Evolutionary conservation across 2,113 vertebrate genomes (phyloP).

Genomic region (Phoxinus phoxinus): DNA sequence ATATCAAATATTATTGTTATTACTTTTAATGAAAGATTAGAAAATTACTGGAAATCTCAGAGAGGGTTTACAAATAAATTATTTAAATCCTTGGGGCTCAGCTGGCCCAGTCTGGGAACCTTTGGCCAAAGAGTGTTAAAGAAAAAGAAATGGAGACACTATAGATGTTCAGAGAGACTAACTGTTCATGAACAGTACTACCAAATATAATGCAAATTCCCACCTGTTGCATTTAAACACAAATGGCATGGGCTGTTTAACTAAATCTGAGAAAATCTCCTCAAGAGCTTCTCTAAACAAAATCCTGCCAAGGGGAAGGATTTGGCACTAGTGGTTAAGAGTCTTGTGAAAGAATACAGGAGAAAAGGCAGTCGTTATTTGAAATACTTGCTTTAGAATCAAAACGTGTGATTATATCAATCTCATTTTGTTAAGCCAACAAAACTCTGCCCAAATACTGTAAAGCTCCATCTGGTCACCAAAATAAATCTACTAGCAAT

Average conservation of each 20-base stretch:
- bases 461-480: slow-evolving; percentile 28
- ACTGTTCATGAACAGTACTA: neutral
- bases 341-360: neutral
- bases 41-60: too few relatives aligned
- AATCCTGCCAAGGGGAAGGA: slow-evolving; percentile 21
- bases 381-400: slow-evolving; percentile 22
- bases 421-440: slow-evolving; percentile 36
- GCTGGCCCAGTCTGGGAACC: neutral
- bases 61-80: too few relatives aligned
- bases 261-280: slow-evolving; percentile 23
- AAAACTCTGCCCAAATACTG: slow-evolving; percentile 25
- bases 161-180: neutral
- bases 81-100: too few relatives aligned
- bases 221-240: slow-evolving; percentile 31
- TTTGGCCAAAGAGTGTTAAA: neutral
- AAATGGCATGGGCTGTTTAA: slow-evolving; percentile 4
- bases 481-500: slow-evolving; percentile 24
- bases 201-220: neutral
- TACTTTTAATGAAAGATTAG: too few relatives aligned
- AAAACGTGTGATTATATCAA: slow-evolving; percentile 26
- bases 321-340: neutral
- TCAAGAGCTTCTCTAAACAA: slow-evolving; percentile 22
- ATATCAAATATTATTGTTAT: too few relatives aligned
- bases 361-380: slow-evolving; percentile 17
- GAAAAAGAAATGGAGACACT: neutral